Evolutionary conservation across 2,888 invertebrate genomes (phyloP), one percentile per base, ranked within the genome.

Genomic region (Drosophila nigricruria): DNA sequence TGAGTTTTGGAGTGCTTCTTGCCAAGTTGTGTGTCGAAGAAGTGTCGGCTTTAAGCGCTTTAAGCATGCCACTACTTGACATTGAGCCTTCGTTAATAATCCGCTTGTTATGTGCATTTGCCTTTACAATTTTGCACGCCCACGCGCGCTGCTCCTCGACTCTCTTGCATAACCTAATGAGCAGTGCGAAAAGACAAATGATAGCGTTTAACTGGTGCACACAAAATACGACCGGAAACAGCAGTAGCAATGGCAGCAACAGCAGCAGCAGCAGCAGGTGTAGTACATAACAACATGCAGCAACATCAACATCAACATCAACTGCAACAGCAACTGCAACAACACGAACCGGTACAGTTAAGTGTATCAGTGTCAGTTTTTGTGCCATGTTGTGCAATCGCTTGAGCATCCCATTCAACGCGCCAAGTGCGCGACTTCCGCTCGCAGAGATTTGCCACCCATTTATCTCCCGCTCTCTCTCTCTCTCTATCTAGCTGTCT

Each of bases 131-230:
- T 52, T 8, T 8, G 3, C 12, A 6, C 18, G 5, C 16, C 30
- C 54, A 42, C 9, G 3, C 16, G 16, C 20, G 20, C 20, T 30
- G 20, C 20, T 30, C 20, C 42, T 56, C 42, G 18, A 38, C 36
- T 45, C 18, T 30, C 52, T 82, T 85, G 86, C 88, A 85, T 88
- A 83, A 83, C 80, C 59, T 88, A 88, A 83, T 88, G 81, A 81
- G 82, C 75, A 66, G 53, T 63, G 54, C 38, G 23, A 50, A 45
- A 57, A 62, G 71, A 70, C 69, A 66, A 88, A 86, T 77, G 83
- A 59, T 72, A 66, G 61, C 83, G 57, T 69, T 86, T 80, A 77
- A 63, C 59, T 65, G 64, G 64, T 59, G 70, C 50, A 61, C 56
- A 68, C 56, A 14, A 32, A 18, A 30, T 23, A 47, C 49, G 58